Evolutionary conservation across 2,113 vertebrate genomes (phyloP).

Genomic region (Rissa tridactyla): DNA sequence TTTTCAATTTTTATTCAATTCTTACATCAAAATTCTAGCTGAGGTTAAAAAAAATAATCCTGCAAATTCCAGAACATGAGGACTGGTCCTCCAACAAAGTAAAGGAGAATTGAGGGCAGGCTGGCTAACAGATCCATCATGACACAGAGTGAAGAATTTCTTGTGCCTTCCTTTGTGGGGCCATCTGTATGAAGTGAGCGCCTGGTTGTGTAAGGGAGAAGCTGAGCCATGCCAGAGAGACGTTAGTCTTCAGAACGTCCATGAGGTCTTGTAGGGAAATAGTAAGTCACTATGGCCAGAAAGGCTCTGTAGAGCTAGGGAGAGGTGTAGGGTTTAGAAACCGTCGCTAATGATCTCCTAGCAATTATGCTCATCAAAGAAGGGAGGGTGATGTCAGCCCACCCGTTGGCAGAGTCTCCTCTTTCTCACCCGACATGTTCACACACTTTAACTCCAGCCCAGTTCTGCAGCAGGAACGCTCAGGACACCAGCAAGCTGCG

Average conservation of each 20-base stretch:
- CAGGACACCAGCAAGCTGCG: neutral
- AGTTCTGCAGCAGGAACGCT: neutral
- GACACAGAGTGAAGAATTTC: neutral
- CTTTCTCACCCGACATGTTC: fast-evolving
- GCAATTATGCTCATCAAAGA: neutral
- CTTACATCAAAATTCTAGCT: neutral
- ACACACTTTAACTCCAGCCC: neutral
- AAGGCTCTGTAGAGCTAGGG: neutral
- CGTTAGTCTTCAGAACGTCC: neutral
- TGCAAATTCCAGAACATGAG: neutral
- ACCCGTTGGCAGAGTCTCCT: neutral
- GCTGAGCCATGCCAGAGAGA: neutral
- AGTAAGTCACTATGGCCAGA: neutral
- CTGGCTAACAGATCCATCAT: neutral
- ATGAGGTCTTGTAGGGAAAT: neutral
- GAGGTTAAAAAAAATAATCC: neutral
- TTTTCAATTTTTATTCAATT: neutral
- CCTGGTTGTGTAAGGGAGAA: neutral
- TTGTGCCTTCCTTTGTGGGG: neutral
- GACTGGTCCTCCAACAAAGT: neutral
- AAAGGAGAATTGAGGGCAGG: neutral
- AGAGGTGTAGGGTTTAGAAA: neutral
- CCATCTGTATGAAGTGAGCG: fast-evolving
- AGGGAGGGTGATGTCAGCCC: neutral
- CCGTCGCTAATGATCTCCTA: neutral